Percentiles rank a stretch among this genome's conserved stretches.
Conservation (phyloP, 2,113 vertebrate genomes). For the Oreochromis tanganicae region DNA sequence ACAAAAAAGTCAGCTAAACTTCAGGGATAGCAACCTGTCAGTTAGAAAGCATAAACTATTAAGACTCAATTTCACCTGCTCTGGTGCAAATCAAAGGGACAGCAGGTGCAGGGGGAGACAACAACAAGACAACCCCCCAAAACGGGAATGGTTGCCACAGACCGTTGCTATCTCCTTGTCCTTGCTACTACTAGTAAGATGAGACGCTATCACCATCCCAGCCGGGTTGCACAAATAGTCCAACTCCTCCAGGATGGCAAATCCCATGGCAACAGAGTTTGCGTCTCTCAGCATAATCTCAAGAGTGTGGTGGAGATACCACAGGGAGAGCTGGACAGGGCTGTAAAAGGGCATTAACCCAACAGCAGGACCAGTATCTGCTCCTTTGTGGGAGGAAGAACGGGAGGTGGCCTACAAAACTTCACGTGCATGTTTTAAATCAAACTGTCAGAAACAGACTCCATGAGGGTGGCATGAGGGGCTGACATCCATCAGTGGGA, state of each 20-base stretch:
- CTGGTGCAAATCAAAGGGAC: background rate
- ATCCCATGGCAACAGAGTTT: background rate
- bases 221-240: background rate
- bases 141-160: background rate
- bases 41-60: background rate
- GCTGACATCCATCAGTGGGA: background rate
- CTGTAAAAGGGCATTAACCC: background rate
- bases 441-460: background rate
- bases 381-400: background rate
- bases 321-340: background rate
- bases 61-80: background rate
- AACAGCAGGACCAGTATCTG: background rate
- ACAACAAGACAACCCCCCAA: background rate
- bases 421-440: background rate
- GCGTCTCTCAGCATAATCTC: background rate
- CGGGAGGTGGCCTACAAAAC: background rate
- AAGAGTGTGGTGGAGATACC: background rate
- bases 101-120: background rate
- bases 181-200: background rate
- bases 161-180: background rate
- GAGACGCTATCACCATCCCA: background rate
- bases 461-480: background rate
- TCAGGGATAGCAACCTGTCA: background rate
- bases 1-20: background rate
- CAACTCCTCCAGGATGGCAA: background rate